Evolutionary conservation across 1,140 invertebrate species (phyloP).

Genomic region (Diorhabda carinulata): DNA sequence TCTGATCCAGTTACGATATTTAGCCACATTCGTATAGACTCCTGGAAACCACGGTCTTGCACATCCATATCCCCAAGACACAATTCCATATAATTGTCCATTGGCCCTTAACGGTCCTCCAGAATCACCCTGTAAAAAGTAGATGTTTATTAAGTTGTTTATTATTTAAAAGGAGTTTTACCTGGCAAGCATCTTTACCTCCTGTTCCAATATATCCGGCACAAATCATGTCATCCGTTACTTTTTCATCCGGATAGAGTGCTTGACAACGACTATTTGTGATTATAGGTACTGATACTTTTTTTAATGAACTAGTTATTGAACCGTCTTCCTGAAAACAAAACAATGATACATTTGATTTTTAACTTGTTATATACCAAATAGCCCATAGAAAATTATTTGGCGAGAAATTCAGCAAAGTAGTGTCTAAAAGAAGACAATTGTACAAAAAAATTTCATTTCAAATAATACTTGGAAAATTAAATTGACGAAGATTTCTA

Average conservation of each 20-base stretch:
- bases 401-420: too few species aligned
- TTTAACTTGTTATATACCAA: too few species aligned
- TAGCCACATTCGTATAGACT: conserved; percentile 62
- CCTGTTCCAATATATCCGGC: conserved; percentile 68
- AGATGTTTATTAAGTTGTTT: neutral
- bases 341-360: too few species aligned
- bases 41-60: conserved; percentile 67
- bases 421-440: too few species aligned
- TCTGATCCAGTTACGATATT: conserved; percentile 17
- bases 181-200: conserved; percentile 70
- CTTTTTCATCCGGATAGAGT: conserved; percentile 63
- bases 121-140: conserved; percentile 3
- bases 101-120: conserved; percentile 5
- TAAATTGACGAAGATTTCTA: too few species aligned
- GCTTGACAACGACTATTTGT: conserved; percentile 64
- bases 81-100: conserved; percentile 53
- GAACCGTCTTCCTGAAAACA: conserved; percentile 48
- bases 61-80: conserved; percentile 74
- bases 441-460: too few species aligned
- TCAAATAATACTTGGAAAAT: too few species aligned
- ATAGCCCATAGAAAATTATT: too few species aligned
- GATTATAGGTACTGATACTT: conserved; percentile 67
- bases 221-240: conserved; percentile 83
- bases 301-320: conserved; percentile 51
- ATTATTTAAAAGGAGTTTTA: conserved; percentile 25